Base-by-base conservation (phyloP, 2,888 invertebrate genomes). In the Mythimna ferrago region DNA sequence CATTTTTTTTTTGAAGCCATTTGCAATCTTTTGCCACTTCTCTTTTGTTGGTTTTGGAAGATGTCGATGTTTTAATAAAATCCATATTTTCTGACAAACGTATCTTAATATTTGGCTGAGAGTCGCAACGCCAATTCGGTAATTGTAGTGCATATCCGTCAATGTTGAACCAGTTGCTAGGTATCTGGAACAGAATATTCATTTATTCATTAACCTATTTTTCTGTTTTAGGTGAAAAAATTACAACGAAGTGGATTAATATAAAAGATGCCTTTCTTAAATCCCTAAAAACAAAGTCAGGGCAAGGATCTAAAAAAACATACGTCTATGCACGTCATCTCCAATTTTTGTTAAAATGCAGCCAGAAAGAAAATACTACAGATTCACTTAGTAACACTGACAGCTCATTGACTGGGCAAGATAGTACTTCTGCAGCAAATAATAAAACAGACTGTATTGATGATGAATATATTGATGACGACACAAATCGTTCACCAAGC, bases 21-120 rank as follows among this genome's bases (percentile, higher is more conserved):
- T 35, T 35, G 35, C 35, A 35, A 35, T 35, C 35, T 35, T 35
- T 35, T 35, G 35, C 35, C 35, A 35, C 35, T 65, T 51, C 26
- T 71, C 44, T 71, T 64, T 57, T 65, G 69, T 62, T 62, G 19
- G 54, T 56, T 54, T 26, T 56, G 61, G 61, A 69, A 69, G 67
- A 68, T 67, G 63, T 73, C 53, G 41, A 73, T 69, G 44, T 69
- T 63, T 61, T 63, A 73, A 67, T 57, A 54, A 66, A 73, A 68
- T 51, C 77, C 66, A 73, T 67, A 77, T 58, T 35, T 35, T 35
- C 35, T 35, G 35, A 35, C 35, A 35, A 35, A 35, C 35, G 35
- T 35, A 35, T 35, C 35, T 35, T 35, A 35, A 4, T 35, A 35
- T 35, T 35, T 35, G 35, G 35, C 35, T 35, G 35, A 35, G 35